Percentiles rank a stretch among this genome's conserved stretches.
Evolutionary conservation across 2,888 invertebrate species (phyloP).

Genomic region (Busseola fusca): DNA sequence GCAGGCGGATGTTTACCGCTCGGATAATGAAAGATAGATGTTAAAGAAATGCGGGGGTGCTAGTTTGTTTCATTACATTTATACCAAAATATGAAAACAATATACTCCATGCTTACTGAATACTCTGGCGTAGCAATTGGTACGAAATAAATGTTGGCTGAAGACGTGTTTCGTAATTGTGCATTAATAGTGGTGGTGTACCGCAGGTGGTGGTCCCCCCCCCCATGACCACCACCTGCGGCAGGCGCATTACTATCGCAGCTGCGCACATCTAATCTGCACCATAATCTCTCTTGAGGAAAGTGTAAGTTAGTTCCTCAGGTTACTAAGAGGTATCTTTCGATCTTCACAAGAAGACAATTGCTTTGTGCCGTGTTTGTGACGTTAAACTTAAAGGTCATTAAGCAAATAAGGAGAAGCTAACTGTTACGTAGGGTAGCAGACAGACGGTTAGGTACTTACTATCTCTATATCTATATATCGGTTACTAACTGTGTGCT

Average conservation of each 20-base stretch:
- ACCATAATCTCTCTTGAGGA: not conserved
- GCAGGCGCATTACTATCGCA: not conserved
- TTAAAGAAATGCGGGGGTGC: not conserved
- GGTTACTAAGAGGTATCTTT: not conserved
- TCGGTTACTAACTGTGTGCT: slow-evolving; percentile 10
- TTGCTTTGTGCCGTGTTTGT: not conserved
- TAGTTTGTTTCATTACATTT: not conserved
- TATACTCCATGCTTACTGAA: not conserved
- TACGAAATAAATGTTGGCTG: not conserved
- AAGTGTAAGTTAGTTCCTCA: no score
- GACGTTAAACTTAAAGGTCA: not conserved
- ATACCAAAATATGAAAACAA: not conserved
- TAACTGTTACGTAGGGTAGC: not conserved
- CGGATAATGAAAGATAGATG: not conserved
- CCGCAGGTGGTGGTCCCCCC: no score
- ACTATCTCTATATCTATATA: no score
- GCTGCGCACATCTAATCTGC: not conserved
- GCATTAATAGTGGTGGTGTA: not conserved
- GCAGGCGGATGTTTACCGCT: not conserved
- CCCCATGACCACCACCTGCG: no score
- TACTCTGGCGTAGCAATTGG: not conserved
- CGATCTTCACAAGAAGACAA: not conserved
- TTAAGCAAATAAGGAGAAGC: not conserved
- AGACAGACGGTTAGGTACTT: slow-evolving; percentile 9
- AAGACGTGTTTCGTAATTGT: not conserved